Conservation (phyloP, 2,113 vertebrate genomes). For the Sterrhoptilus dennistouni region DNA sequence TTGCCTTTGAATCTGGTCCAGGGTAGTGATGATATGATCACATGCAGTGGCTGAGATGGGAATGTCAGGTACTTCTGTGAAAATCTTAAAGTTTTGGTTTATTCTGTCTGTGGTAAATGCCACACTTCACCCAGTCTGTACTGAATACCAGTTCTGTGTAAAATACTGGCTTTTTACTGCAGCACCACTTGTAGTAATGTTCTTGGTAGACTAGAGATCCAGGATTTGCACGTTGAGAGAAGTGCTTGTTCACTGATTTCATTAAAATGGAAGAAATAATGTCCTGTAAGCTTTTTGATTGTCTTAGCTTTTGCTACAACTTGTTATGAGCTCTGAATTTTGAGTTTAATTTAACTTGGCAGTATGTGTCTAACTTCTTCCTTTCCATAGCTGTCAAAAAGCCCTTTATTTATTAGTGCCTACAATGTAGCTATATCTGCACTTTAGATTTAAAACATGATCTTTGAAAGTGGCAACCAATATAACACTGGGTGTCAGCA, state of each 20-base stretch:
- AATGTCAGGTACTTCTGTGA: not conserved
- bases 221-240: not conserved
- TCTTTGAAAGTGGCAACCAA: slow-evolving; percentile 33
- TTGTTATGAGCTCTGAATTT: not conserved
- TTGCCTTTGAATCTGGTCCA: not conserved
- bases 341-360: slow-evolving; percentile 1
- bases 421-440: not conserved
- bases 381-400: not conserved
- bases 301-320: not conserved
- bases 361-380: not conserved
- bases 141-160: not conserved
- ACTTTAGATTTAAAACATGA: slow-evolving; percentile 24
- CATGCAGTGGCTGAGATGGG: rapidly evolving
- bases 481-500: slow-evolving; percentile 40
- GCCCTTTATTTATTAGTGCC: slow-evolving; percentile 41
- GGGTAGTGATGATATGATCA: not conserved
- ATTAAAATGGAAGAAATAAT: not conserved
- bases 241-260: not conserved
- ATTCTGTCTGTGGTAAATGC: not conserved
- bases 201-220: not conserved
- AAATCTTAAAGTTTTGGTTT: not conserved
- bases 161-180: not conserved
- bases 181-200: not conserved
- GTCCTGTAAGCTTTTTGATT: slow-evolving; percentile 29
- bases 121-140: not conserved